phyloP scores from a whole-genome alignment of 2,797 vertebrate genomes.

The Labroides dimidiatus region DNA sequence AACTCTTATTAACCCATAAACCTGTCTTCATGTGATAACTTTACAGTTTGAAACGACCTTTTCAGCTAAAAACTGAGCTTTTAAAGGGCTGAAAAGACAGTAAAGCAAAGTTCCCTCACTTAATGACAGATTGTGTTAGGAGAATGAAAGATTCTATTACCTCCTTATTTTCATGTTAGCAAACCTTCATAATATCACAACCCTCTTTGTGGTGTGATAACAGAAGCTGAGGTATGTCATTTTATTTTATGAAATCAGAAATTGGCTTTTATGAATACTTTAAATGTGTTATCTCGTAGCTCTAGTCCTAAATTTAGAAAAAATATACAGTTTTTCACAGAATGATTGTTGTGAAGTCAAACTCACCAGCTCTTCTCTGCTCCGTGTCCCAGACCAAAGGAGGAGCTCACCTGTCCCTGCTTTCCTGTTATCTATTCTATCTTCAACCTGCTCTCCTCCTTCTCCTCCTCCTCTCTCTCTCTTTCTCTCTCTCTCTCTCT shows the following conservation, averaged over 20 bases:
- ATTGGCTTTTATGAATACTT: no score
- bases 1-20: background rate
- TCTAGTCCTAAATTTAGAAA: background rate
- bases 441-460: slow-evolving; percentile 64
- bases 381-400: slow-evolving; percentile 55
- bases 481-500: slow-evolving; percentile 26
- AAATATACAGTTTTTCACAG: background rate
- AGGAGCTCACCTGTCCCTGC: slow-evolving; percentile 59
- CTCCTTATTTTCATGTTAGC: no score
- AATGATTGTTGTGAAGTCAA: slow-evolving; percentile 6
- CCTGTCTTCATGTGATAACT: background rate
- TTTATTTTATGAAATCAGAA: no score
- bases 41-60: background rate
- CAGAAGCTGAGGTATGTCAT: no score
- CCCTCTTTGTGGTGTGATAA: no score
- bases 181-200: background rate
- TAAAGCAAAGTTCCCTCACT: background rate
- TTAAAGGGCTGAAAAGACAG: background rate
- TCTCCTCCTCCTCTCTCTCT: background rate
- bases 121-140: no score
- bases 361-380: slow-evolving; percentile 77
- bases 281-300: no score
- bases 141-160: background rate
- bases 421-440: slow-evolving; percentile 69
- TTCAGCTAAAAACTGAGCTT: background rate